Evolutionary conservation across 2,113 vertebrate species (phyloP), one percentile per base, ranked within the genome.

Genomic region (Brachyhypopomus occidentalis): DNA sequence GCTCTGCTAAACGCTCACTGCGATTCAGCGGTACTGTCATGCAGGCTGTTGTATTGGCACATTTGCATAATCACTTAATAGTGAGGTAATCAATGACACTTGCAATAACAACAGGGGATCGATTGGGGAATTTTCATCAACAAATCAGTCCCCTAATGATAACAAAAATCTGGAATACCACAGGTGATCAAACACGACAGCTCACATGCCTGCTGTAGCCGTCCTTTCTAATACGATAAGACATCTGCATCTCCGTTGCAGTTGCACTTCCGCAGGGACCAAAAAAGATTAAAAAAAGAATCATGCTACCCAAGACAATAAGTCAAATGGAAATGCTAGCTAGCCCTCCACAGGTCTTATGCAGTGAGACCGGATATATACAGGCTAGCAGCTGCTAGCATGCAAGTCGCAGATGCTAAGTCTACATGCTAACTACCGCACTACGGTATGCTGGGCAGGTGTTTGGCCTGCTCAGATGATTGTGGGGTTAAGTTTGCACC

Each of bases 31-130:
- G 8, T 20, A 83, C 72, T 83, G 85, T 88, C 86, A 90, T 83
- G 81, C 22, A 58, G 83, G 85, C 80, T 20, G 27, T 64, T 64
- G n/a, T 90, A 91, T 90, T 86, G 89, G 86, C 85, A 88, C 72
- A 79, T 90, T 89, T 84, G 30, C n/a, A 9, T 88, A 90, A 89
- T 90, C 88, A 89, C 88, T 89, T 79, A 78, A 79, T 82, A 72
- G 86, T 81, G 82, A 85, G 77, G 60, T 83, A 85, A 86, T 75
- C 88, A 88, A 89, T 91, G 84, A 80, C 70, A 88, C 88, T 88
- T 81, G 67, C 82, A 66, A 82, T 89, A 88, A 89, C 87, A 84
- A 88, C 83, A 82, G 85, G 64, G 79, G 75, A 90, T 89, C 89
- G 85, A 91, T 90, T 86, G 62, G 64, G 80, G 27, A 48, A 72